Base-by-base conservation (phyloP, 2,888 invertebrate genomes). In the Branchellion lobata region DNA sequence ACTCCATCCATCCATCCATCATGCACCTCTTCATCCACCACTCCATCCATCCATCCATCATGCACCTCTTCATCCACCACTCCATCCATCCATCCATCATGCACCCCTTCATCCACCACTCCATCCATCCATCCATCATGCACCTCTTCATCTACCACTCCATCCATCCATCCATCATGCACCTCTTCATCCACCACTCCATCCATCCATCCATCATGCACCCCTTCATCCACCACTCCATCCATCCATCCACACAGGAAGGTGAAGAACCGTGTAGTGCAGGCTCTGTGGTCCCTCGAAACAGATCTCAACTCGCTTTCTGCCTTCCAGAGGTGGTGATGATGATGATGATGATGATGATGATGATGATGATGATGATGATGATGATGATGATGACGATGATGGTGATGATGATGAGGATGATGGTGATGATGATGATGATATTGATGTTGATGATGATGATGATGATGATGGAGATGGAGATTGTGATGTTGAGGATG, bases 251-350 rank as follows among this genome's bases (percentile, higher is more conserved):
- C 29, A 53, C 29, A 27, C 53, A 88, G 88, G 81, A 95, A 95
- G 88, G 92, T 94, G 11, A 96, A 95, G 89, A 93, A 92, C 83
- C 95, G 96, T 89, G 95, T 95, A 1, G 96, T 94, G 86, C 92
- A 93, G 85, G 95, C 96, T 21, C 89, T 97, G 77, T 94, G 94
- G 86, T 94, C 95, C 47, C 90, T 97, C 84, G 96, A 96, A 89
- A 91, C 93, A 31, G 96, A 97, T 89, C 90, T 97, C 80, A 92
- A 91, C 83, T 92, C 92, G 75, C 87, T 96, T 82, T 92, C 93
- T 57, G 93, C 94, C 84, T 84, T 87, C 82, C 88, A 87, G 84
- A 88, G 86, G 88, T 88, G 61, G 14, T 18, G 24, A 3, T 57
- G 61, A 18, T 18, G 8, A 14, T 47, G 8, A 18, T 47, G 47